Conservation (phyloP, 2,797 vertebrate genomes). For the Enteromius unitaeniatus region DNA sequence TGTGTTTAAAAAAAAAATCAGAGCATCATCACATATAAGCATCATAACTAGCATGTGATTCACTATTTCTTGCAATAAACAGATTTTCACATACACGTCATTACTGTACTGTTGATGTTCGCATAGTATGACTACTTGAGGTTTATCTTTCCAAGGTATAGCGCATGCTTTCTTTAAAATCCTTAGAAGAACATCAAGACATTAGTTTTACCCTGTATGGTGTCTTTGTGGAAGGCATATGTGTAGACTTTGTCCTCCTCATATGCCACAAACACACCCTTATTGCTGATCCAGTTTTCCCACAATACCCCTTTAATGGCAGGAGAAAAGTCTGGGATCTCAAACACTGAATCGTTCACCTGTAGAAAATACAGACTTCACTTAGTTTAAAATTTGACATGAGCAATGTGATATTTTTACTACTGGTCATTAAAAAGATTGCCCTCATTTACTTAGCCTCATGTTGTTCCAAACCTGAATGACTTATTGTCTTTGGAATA, state of each 20-base stretch:
- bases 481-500: background rate
- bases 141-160: background rate
- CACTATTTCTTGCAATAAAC: background rate
- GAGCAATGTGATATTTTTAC: background rate
- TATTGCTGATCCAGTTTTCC: conserved; percentile 93
- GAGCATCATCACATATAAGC: background rate
- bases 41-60: background rate
- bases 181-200: background rate
- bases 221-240: conserved; percentile 90
- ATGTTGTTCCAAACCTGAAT: background rate
- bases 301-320: conserved; percentile 93
- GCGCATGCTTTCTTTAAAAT: background rate
- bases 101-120: background rate
- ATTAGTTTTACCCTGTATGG: conserved; percentile 87
- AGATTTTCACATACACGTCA: background rate
- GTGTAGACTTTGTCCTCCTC: conserved; percentile 95
- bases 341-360: conserved; percentile 84
- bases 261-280: conserved; percentile 89
- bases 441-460: background rate
- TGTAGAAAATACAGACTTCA: conserved; percentile 62
- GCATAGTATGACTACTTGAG: background rate
- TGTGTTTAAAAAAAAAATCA: background rate
- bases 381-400: background rate
- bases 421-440: background rate
- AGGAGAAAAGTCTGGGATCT: conserved; percentile 93